Evolutionary conservation across 2,797 vertebrate genomes (phyloP).

Genomic region (Onychomys arenicola): DNA sequence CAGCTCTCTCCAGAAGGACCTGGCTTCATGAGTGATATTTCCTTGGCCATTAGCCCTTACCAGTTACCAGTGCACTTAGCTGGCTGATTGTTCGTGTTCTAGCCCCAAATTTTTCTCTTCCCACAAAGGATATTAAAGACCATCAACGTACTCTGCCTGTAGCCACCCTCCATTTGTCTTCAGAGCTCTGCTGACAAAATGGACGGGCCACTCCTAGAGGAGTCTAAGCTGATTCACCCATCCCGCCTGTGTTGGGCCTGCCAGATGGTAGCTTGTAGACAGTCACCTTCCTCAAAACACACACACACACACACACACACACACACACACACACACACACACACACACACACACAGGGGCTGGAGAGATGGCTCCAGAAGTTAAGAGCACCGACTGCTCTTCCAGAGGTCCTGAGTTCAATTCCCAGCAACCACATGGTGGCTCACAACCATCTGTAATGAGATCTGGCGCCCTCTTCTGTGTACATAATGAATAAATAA

Average conservation of each 20-base stretch:
- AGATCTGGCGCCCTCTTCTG: too few relatives aligned
- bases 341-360: too few relatives aligned
- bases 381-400: too few relatives aligned
- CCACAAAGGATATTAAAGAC: not conserved
- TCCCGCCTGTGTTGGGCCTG: not conserved
- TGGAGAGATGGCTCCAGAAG: too few relatives aligned
- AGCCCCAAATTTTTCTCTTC: not conserved
- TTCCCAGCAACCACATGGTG: too few relatives aligned
- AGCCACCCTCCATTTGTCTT: not conserved
- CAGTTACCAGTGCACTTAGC: not conserved
- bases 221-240: not conserved
- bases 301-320: too few relatives aligned
- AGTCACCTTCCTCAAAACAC: not conserved
- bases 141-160: not conserved
- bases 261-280: not conserved
- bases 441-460: too few relatives aligned
- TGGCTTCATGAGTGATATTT: not conserved
- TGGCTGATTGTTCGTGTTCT: not conserved
- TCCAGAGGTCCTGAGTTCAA: too few relatives aligned
- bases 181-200: not conserved
- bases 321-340: too few relatives aligned
- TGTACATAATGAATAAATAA: too few relatives aligned
- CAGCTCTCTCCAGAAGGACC: not conserved
- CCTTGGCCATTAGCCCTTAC: not conserved
- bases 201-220: not conserved